A percentile compares a stretch with the other conserved stretches of the same genome.
phyloP scores from a whole-genome alignment of 1,140 invertebrate genomes.

The Heliothis subflexa region DNA sequence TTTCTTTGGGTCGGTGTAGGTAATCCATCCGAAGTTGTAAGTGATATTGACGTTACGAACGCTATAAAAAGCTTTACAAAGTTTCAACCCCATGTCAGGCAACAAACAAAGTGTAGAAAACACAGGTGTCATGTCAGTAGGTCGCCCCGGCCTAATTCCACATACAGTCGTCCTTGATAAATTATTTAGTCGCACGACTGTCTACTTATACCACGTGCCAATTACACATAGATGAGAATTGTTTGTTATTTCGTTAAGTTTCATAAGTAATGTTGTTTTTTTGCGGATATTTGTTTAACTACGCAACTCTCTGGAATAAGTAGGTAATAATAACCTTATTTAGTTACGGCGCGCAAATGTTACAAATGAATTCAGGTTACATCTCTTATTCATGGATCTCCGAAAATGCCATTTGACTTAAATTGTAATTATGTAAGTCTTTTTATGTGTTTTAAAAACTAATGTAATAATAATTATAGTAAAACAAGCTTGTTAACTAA shows the following conservation, averaged over 20 bases:
- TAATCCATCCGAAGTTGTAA: constrained; percentile 2
- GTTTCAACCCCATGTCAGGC: not conserved
- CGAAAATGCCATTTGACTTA: not conserved
- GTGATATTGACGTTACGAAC: constrained; percentile 20
- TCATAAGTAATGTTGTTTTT: not conserved
- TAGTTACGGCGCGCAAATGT: not conserved
- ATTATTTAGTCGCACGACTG: constrained; percentile 39
- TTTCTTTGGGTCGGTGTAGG: not conserved
- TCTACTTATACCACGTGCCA: constrained; percentile 13
- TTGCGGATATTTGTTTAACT: not conserved
- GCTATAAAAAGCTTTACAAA: constrained; percentile 29
- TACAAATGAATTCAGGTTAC: not conserved
- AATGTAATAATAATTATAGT: too few relatives aligned
- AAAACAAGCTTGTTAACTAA: too few relatives aligned
- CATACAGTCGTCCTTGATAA: constrained; percentile 39
- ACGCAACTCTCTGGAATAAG: not conserved
- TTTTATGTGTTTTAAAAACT: too few relatives aligned
- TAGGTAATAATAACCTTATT: too few relatives aligned
- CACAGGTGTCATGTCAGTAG: not conserved
- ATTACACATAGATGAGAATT: constrained; percentile 20
- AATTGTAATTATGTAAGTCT: too few relatives aligned
- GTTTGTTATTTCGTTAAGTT: constrained; percentile 1
- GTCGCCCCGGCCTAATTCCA: constrained; percentile 22
- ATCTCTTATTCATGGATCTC: not conserved
- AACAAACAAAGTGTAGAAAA: not conserved